Conservation (phyloP, 1,140 invertebrate genomes). For the Contarinia nasturtii region DNA sequence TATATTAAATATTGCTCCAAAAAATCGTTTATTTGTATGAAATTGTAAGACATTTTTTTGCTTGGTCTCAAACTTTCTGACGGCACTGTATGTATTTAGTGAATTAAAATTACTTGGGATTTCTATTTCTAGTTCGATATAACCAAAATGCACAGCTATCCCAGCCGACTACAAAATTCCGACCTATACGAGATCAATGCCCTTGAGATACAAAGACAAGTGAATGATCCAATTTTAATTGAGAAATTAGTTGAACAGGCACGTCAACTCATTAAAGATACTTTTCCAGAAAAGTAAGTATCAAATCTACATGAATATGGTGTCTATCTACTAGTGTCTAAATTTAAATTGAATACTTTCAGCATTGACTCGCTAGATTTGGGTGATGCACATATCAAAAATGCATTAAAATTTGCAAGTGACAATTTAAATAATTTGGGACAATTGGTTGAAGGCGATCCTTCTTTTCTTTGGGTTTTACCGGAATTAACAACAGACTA, state of each 20-base stretch:
- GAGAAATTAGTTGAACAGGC: conserved; percentile 30
- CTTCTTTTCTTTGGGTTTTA: conserved; percentile 55
- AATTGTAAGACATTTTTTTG: no score
- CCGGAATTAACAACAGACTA: conserved; percentile 17
- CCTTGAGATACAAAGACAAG: conserved; percentile 37
- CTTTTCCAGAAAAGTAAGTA: conserved; percentile 30
- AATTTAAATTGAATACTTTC: not conserved
- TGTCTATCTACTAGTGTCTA: no score
- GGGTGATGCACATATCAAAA: conserved; percentile 34
- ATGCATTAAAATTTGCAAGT: conserved; percentile 42
- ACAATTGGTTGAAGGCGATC: conserved; percentile 43
- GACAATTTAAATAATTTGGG: conserved; percentile 38
- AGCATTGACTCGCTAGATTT: conserved; percentile 34
- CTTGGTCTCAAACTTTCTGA: no score
- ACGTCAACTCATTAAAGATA: conserved; percentile 26
- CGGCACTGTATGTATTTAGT: conserved; percentile 5
- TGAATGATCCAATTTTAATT: conserved; percentile 25
- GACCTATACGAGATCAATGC: conserved; percentile 49
- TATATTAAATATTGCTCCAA: no score
- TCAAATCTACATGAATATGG: no score
- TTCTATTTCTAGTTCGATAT: conserved; percentile 35
- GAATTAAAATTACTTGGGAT: conserved; percentile 5
- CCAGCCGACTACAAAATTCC: conserved; percentile 41
- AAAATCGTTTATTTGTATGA: no score
- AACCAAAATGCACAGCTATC: conserved; percentile 34